Evolutionary conservation across 2,888 invertebrate species (phyloP).

Genomic region (Camptogramma bilineatum): DNA sequence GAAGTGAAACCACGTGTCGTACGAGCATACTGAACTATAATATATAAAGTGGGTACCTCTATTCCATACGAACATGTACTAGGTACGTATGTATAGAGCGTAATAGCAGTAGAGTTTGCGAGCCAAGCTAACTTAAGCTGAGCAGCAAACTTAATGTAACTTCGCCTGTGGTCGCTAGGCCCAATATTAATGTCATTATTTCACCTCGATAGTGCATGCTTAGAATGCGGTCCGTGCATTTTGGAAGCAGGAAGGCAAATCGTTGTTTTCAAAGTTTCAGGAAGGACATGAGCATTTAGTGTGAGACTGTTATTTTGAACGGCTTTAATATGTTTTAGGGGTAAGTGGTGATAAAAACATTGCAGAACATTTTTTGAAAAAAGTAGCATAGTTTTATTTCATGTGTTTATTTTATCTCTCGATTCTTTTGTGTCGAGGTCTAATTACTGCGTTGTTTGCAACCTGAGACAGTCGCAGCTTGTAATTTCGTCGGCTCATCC

Average conservation of each 20-base stretch:
- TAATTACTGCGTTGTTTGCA: conserved; percentile 1
- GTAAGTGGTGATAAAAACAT: background rate
- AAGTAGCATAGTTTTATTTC: too few species aligned
- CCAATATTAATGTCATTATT: conserved; percentile 56
- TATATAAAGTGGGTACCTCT: conserved; percentile 1
- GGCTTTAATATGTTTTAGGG: background rate
- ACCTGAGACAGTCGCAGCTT: conserved; percentile 6
- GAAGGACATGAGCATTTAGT: background rate
- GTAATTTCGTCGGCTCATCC: conserved; percentile 17
- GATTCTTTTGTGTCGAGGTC: background rate
- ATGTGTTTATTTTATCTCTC: background rate
- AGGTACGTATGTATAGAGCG: conserved; percentile 34
- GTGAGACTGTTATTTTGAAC: background rate
- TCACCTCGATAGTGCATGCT: conserved; percentile 38
- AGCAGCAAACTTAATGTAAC: conserved; percentile 68
- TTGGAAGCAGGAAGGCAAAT: conserved; percentile 10
- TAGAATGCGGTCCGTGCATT: conserved; percentile 19
- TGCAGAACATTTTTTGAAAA: too few species aligned
- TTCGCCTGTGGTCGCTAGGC: conserved; percentile 54
- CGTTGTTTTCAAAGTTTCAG: conserved; percentile 6
- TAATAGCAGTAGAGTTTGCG: conserved; percentile 52
- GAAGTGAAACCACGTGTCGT: conserved; percentile 48
- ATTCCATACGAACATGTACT: background rate
- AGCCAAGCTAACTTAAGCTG: conserved; percentile 62
- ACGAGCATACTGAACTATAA: conserved; percentile 27